Evolutionary conservation across 2,113 vertebrate genomes (phyloP).

Genomic region (Bubo scandiacus): DNA sequence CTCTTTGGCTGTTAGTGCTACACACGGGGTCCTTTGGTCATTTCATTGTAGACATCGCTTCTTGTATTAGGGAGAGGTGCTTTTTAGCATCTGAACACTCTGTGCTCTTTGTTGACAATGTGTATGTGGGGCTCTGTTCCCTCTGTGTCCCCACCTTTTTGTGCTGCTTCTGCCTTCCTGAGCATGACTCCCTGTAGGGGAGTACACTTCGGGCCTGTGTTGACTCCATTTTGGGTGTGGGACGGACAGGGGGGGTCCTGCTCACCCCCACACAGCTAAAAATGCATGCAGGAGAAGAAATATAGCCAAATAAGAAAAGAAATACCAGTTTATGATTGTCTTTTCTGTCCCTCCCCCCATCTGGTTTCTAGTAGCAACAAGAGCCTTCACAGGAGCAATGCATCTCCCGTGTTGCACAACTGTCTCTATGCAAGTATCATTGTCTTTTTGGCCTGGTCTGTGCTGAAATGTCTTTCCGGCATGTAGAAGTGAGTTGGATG

Average conservation of each 20-base stretch:
- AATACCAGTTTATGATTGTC: neutral
- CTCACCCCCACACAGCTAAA: neutral
- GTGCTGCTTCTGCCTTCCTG: neutral
- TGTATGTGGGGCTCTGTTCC: neutral
- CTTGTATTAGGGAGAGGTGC: neutral
- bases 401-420: neutral
- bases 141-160: neutral
- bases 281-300: neutral
- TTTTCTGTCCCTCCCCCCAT: neutral
- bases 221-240: neutral
- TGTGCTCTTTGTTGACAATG: neutral
- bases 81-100: neutral
- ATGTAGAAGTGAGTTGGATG: neutral
- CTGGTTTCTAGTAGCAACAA: conserved; percentile 68
- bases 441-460: neutral
- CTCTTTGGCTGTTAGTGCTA: neutral
- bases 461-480: neutral
- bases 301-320: neutral
- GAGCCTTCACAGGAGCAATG: conserved; percentile 28
- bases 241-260: neutral
- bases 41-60: neutral
- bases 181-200: neutral
- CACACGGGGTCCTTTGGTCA: neutral
- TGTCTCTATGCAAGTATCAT: neutral
- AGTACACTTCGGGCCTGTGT: neutral